These are phyloP conservation scores for Diprion similis DNA, from an alignment of 1,140 invertebrate species.

Conservation along the genomic window DNA sequence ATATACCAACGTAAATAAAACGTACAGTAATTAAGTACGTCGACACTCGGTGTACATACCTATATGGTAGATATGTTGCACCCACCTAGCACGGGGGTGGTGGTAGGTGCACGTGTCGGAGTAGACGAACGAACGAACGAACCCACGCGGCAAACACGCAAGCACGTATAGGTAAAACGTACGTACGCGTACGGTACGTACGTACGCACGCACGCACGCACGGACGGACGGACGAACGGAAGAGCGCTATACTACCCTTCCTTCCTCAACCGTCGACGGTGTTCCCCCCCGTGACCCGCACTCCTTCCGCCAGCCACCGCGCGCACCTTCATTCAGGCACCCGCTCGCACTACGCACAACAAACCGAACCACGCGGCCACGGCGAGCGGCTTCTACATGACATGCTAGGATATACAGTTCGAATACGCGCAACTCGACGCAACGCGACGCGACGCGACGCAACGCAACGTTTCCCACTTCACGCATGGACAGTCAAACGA, in stretches of 20 bases:
- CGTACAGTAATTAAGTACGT: no score
- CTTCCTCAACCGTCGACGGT: neutral
- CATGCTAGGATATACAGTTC: neutral
- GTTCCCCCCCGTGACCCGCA: constrained; percentile 19
- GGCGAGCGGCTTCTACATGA: neutral
- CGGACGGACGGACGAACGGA: neutral
- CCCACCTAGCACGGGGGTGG: no score
- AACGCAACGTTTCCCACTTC: neutral
- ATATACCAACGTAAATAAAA: no score
- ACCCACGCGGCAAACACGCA: neutral
- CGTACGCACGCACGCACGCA: neutral
- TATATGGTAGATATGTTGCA: no score
- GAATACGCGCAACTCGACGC: neutral
- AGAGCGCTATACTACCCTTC: constrained; percentile 6
- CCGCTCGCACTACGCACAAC: neutral
- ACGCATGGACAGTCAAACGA: neutral
- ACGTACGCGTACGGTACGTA: no score
- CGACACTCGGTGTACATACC: no score
- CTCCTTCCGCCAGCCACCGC: constrained; percentile 13
- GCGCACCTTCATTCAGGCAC: constrained; percentile 4
- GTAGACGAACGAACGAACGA: no score
- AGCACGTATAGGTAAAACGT: neutral
- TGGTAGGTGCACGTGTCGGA: no score
- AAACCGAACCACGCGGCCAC: constrained; percentile 23
- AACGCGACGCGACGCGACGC: neutral